Evolutionary conservation across 2,888 invertebrate species (phyloP), one percentile per base, ranked within the genome.

Genomic region (Neoascia interrupta): DNA sequence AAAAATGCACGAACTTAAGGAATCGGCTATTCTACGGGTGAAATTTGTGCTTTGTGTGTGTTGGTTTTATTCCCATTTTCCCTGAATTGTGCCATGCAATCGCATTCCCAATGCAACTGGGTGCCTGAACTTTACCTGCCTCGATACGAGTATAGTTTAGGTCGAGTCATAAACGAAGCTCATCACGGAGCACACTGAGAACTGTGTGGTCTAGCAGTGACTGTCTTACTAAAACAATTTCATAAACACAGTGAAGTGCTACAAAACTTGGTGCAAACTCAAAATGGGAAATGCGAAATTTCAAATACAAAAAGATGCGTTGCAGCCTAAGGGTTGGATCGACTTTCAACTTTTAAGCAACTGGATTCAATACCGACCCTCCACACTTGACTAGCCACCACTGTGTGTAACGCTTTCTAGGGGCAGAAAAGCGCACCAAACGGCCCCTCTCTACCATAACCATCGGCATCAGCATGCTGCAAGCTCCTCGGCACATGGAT

Each of bases 71-170:
- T 69, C 74, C 68, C 74, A 60, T 74, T 73, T n/a, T 66, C 64
- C 60, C 76, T 64, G 64, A 72, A 72, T 70, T 76, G n/a, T n/a
- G 70, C 64, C 58, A 28, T 79, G 66, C 76, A 79, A 72, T 79
- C 54, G 76, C 54, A 58, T 79, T 66, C 60, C 54, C 72, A 66
- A 60, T 54, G 72, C 68, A 61, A 66, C 53, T 11, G 66, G 58
- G 58, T 58, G 37, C 56, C 63, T 75, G 47, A 31, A 49, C 41
- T 56, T 51, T 49, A 47, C 61, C 61, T 49, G 31, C 39, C 49
- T 15, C 23, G 18, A 31, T 5, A n/a, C 8, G 26, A 26, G 8
- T 4, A 26, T 26, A 11, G 37, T 23, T 51, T 15, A 4, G 15
- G 10, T 21, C 39, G 43, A 43, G n/a, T 13, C 18, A n/a, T 26